Conservation (phyloP, 1,140 invertebrate species). For the Luehdorfia chinensis region DNA sequence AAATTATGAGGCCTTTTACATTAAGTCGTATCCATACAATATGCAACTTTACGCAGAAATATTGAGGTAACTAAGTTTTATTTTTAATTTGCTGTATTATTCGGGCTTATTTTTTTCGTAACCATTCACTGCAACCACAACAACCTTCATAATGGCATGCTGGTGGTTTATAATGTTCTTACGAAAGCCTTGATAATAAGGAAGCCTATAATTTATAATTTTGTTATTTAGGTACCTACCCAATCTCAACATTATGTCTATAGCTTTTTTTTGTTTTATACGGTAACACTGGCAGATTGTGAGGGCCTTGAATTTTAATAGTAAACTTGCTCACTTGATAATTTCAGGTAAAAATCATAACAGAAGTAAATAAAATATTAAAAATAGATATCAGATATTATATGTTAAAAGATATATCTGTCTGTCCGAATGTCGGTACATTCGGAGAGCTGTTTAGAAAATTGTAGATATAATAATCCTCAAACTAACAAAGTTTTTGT, state of each 20-base stretch:
- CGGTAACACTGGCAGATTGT: background rate
- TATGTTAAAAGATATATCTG: too few species aligned
- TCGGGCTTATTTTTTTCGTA: background rate
- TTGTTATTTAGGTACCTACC: background rate
- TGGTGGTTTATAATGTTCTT: background rate
- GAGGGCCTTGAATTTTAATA: background rate
- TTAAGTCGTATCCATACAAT: too few species aligned
- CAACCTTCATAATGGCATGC: background rate
- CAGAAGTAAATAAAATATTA: background rate
- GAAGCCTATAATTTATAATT: conserved; percentile 3
- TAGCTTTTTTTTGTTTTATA: background rate
- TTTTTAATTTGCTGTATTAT: too few species aligned
- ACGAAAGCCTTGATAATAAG: background rate
- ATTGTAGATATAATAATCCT: too few species aligned
- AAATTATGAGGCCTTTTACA: too few species aligned
- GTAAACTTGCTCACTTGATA: background rate
- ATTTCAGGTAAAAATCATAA: too few species aligned
- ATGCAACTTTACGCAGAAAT: too few species aligned
- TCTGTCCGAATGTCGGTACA: too few species aligned
- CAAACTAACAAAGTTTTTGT: too few species aligned
- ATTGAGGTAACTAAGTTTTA: too few species aligned
- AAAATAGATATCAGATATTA: too few species aligned
- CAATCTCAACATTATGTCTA: background rate
- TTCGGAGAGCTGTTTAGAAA: too few species aligned
- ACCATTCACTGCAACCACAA: background rate